These are phyloP conservation scores for Prionace glauca DNA, from an alignment of 2,797 vertebrate species.

Conservation along the genomic window DNA sequence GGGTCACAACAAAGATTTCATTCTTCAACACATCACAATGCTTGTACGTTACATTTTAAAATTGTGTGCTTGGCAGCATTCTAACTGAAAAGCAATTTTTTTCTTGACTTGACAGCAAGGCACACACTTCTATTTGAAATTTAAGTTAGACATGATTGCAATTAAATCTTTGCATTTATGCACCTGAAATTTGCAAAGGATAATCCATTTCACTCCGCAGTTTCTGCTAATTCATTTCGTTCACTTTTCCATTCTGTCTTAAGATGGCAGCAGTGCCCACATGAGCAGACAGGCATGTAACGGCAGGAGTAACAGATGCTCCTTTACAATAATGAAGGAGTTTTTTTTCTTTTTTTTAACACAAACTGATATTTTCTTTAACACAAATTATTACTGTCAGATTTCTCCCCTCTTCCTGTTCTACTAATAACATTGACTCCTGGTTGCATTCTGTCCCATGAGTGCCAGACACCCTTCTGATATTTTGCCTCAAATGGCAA, in stretches of 20 bases:
- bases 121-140: background rate
- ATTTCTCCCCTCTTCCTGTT: background rate
- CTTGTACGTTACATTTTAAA: background rate
- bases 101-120: background rate
- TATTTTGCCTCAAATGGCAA: background rate
- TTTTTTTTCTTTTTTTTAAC: background rate
- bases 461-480: background rate
- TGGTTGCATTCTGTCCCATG: background rate
- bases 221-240: background rate
- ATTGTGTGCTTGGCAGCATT: background rate
- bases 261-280: conserved; percentile 35
- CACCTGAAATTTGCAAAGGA: background rate
- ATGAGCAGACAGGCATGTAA: background rate
- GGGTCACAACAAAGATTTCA: background rate
- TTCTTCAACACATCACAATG: background rate
- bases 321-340: background rate
- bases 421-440: background rate
- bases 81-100: background rate
- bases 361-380: background rate
- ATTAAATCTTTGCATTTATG: background rate
- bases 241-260: conserved; percentile 30
- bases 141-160: background rate
- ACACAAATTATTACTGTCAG: background rate
- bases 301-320: background rate
- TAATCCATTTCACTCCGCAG: background rate